Conservation (phyloP, 2,888 invertebrate genomes). For the Drosophila borealis region DNA sequence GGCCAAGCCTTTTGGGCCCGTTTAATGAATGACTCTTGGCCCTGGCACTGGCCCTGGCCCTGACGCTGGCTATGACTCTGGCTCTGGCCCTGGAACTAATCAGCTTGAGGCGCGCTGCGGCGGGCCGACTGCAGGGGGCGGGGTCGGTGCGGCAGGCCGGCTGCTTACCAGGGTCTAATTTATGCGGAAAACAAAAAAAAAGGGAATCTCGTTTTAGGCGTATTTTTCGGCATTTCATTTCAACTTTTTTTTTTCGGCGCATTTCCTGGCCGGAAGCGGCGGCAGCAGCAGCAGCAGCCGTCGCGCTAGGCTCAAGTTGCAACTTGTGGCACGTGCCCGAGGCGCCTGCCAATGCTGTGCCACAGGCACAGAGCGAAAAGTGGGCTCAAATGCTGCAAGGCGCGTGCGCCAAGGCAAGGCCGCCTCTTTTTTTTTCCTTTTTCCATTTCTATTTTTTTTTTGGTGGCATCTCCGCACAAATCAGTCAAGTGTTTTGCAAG, state of each 20-base stretch:
- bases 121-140: background rate
- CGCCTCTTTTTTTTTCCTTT: background rate
- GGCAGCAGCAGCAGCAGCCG: slow-evolving; percentile 20
- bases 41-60: slow-evolving; percentile 40
- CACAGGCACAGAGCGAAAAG: slow-evolving; percentile 31
- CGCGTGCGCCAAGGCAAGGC: slow-evolving; percentile 5
- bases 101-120: slow-evolving; percentile 32
- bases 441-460: slow-evolving; percentile 1
- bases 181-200: slow-evolving; percentile 51
- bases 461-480: slow-evolving; percentile 25
- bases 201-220: slow-evolving; percentile 6
- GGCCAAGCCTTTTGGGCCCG: slow-evolving; percentile 44
- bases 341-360: slow-evolving; percentile 21
- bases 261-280: slow-evolving; percentile 62
- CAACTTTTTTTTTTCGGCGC: slow-evolving; percentile 33
- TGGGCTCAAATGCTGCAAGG: slow-evolving; percentile 48
- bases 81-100: slow-evolving; percentile 55
- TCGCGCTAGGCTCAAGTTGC: slow-evolving; percentile 54
- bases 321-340: slow-evolving; percentile 68
- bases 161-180: slow-evolving; percentile 48
- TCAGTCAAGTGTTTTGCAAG: slow-evolving; percentile 42
- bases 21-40: slow-evolving; percentile 72
- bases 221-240: slow-evolving; percentile 14
- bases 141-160: background rate
- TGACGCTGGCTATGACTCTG: slow-evolving; percentile 23